Evolutionary conservation across 2,797 vertebrate genomes (phyloP).

Genomic region (Gallinago nigripennis): DNA sequence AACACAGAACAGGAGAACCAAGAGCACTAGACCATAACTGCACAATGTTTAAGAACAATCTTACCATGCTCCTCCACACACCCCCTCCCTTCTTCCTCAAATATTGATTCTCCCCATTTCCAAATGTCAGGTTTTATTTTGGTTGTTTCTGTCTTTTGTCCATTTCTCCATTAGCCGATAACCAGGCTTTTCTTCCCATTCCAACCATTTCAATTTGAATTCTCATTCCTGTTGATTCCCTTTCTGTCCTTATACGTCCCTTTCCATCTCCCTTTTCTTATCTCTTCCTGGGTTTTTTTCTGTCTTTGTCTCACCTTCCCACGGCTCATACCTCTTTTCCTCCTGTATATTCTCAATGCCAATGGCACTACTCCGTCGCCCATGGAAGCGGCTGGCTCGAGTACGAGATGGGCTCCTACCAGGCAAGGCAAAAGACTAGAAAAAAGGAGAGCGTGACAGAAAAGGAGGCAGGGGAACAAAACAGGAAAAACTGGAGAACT

Average conservation of each 20-base stretch:
- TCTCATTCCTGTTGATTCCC: not conserved
- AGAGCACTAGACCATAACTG: not conserved
- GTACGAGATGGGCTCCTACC: constrained; percentile 73
- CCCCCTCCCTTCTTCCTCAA: not conserved
- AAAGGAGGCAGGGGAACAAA: not conserved
- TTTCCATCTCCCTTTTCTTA: not conserved
- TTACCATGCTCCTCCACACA: not conserved
- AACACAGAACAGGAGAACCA: not conserved
- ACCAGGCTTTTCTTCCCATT: not conserved
- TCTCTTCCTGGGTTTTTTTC: not conserved
- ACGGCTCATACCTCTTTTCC: constrained; percentile 70
- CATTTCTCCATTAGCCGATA: not conserved
- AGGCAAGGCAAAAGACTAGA: constrained; percentile 76
- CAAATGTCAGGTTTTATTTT: not conserved
- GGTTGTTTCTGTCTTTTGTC: not conserved
- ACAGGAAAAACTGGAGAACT: not conserved
- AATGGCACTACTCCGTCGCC: constrained; percentile 74
- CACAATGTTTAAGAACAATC: not conserved
- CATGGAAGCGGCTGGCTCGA: constrained; percentile 69
- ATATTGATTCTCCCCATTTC: not conserved
- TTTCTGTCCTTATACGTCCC: not conserved
- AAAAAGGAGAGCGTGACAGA: constrained; percentile 52
- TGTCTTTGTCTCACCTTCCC: not conserved
- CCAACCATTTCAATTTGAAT: not conserved
- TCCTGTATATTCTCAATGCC: constrained; percentile 76